phyloP scores from a whole-genome alignment of 1,140 invertebrate genomes.

The Heliconius nattereri region DNA sequence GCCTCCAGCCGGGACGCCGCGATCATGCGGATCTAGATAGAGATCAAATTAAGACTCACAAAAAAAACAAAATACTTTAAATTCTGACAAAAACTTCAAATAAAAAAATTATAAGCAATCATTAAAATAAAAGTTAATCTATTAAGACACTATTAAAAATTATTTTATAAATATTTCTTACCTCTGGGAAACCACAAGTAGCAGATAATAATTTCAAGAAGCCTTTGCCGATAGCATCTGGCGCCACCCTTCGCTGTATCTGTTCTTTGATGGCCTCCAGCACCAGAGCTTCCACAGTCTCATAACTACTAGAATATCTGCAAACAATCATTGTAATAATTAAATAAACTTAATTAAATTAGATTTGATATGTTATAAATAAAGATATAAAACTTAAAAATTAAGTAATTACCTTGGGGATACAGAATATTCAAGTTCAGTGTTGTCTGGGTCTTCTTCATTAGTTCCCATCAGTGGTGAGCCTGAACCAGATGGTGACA shows the following conservation, averaged over 20 bases:
- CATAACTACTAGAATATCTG: constrained; percentile 77
- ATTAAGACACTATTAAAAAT: neutral
- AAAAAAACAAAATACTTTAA: neutral
- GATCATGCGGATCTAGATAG: constrained; percentile 86
- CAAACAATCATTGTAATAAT: neutral
- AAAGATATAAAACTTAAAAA: neutral
- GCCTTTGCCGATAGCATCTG: constrained; percentile 93
- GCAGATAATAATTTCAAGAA: constrained; percentile 92
- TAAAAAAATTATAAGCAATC: neutral
- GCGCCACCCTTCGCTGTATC: constrained; percentile 90
- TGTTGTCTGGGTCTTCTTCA: constrained; percentile 73
- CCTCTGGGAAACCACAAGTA: constrained; percentile 92
- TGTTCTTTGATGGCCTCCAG: constrained; percentile 94
- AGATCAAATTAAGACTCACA: no score
- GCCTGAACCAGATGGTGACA: constrained; percentile 77
- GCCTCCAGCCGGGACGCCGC: constrained; percentile 92
- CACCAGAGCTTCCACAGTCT: constrained; percentile 90
- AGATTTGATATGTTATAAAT: no score
- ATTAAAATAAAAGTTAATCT: neutral
- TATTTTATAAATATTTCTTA: constrained; percentile 46
- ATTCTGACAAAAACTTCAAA: neutral
- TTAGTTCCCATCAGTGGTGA: constrained; percentile 74
- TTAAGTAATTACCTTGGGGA: constrained; percentile 63
- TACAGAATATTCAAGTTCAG: constrained; percentile 74
- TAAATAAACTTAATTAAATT: neutral